phyloP scores from a whole-genome alignment of 2,888 invertebrate species.

The Ornithoptera priamus region DNA sequence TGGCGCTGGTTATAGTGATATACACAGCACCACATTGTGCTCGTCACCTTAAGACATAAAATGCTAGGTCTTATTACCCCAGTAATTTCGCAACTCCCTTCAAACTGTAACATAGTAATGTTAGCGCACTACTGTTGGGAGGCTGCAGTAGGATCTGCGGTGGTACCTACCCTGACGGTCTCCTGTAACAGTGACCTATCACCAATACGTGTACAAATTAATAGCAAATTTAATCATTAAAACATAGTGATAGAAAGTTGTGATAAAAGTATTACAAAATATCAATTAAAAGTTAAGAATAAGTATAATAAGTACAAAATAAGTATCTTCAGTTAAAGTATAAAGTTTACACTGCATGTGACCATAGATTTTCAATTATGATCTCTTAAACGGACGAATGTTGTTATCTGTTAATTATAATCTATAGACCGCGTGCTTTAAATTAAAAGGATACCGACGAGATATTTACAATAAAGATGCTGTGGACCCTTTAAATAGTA shows the following conservation, averaged over 20 bases:
- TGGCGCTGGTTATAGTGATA: no score
- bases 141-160: no score
- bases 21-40: no score
- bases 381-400: conserved; percentile 8
- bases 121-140: no score
- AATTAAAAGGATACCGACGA: conserved; percentile 7
- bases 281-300: not conserved
- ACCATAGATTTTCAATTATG: conserved; percentile 16
- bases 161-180: no score
- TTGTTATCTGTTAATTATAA: conserved; percentile 26
- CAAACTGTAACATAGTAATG: no score
- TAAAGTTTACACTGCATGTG: not conserved
- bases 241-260: not conserved
- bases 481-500: not conserved
- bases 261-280: not conserved
- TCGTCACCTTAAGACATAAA: no score
- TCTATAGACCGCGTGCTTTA: conserved; percentile 5
- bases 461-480: conserved; percentile 6
- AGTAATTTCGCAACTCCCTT: no score
- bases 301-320: not conserved
- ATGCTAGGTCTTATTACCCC: no score
- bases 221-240: no score
- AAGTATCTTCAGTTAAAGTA: not conserved
- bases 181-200: no score
- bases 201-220: no score